phyloP scores from a whole-genome alignment of 2,888 invertebrate genomes.

The Hemithea aestivaria region DNA sequence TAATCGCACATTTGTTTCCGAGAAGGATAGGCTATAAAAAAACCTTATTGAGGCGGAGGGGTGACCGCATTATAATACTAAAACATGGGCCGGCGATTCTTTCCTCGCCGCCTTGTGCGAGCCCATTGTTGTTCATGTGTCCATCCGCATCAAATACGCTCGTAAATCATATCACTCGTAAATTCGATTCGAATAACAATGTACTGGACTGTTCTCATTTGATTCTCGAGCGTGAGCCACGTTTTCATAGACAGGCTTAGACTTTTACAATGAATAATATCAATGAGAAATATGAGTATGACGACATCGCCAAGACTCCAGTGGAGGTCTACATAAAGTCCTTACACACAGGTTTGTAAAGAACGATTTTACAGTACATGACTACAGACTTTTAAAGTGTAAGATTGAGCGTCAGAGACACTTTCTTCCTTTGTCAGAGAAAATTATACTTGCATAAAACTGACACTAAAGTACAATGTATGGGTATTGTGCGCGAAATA shows the following conservation, averaged over 20 bases:
- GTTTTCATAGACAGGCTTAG: too few species aligned
- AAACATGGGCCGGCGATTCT: conserved; percentile 57
- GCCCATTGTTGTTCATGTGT: conserved; percentile 69
- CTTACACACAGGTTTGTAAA: too few species aligned
- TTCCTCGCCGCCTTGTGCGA: conserved; percentile 54
- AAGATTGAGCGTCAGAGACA: background rate
- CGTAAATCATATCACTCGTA: conserved; percentile 77
- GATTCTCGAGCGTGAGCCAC: conserved; percentile 33
- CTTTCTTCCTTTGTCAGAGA: conserved; percentile 5
- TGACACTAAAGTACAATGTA: conserved; percentile 6
- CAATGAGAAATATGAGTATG: too few species aligned
- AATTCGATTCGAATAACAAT: conserved; percentile 74
- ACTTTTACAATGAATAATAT: too few species aligned
- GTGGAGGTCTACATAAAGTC: too few species aligned
- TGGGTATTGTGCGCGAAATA: conserved; percentile 6
- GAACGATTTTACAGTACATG: too few species aligned
- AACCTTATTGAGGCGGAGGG: conserved; percentile 45
- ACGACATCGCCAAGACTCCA: too few species aligned
- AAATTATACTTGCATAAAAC: conserved; percentile 3
- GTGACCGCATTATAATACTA: conserved; percentile 72
- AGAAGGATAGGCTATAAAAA: conserved; percentile 59
- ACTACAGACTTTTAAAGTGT: too few species aligned
- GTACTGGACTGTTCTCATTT: conserved; percentile 68
- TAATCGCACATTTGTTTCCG: conserved; percentile 52
- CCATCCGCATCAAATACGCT: conserved; percentile 72